Evolutionary conservation across 2,797 vertebrate species (phyloP).

Genomic region (Darevskia nairensis): DNA sequence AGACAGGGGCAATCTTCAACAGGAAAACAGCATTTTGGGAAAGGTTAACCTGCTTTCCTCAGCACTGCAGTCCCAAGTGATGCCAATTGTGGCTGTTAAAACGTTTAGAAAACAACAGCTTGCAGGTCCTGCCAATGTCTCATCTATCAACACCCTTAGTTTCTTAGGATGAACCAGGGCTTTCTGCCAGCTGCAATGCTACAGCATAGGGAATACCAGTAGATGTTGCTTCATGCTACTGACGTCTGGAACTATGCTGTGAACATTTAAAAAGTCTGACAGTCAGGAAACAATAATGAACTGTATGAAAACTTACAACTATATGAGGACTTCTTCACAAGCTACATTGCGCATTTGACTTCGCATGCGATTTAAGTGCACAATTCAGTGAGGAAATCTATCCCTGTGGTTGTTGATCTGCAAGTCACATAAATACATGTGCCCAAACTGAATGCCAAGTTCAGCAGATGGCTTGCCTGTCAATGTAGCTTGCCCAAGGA

Average conservation of each 20-base stretch:
- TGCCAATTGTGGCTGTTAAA: background rate
- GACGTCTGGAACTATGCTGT: fast-evolving
- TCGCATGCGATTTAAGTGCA: background rate
- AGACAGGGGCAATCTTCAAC: background rate
- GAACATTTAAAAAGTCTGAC: background rate
- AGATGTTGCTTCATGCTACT: background rate
- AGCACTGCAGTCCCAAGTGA: background rate
- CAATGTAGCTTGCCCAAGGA: background rate
- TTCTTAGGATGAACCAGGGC: background rate
- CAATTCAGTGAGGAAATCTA: background rate
- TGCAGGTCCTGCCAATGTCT: background rate
- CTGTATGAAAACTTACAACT: background rate
- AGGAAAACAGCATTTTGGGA: background rate
- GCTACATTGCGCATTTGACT: background rate
- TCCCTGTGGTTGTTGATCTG: background rate
- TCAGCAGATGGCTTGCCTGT: background rate
- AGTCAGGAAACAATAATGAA: background rate
- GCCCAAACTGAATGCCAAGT: background rate
- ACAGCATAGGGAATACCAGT: background rate
- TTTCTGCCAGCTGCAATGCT: background rate
- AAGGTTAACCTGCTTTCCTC: background rate
- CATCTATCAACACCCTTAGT: background rate
- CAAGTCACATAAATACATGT: background rate
- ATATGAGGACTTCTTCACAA: background rate
- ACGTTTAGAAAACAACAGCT: background rate